Percentiles rank a stretch among this genome's conserved stretches.
These are phyloP conservation scores for Drosophila atripex DNA, from an alignment of 2,888 invertebrate genomes.

Conservation along the genomic window DNA sequence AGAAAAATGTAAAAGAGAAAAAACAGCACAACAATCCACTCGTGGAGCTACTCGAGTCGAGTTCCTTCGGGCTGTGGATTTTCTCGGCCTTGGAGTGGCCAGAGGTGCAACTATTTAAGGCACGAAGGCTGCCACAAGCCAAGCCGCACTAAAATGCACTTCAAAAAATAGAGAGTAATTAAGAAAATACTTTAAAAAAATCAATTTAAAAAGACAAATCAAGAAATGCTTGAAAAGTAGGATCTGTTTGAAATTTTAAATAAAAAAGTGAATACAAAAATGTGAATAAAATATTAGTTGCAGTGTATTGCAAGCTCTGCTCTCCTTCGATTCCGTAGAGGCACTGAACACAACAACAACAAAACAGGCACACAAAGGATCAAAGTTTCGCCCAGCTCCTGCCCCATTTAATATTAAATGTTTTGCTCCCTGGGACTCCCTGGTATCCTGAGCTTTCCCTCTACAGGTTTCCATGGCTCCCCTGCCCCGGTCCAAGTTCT, in stretches of 20 bases:
- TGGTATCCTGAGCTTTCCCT: background rate
- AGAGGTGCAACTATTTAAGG: slow-evolving; percentile 43
- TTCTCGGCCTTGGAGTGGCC: slow-evolving; percentile 24
- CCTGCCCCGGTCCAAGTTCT: too few relatives aligned
- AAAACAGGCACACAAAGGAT: slow-evolving; percentile 44
- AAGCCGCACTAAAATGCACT: background rate
- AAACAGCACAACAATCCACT: slow-evolving; percentile 32
- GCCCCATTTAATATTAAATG: slow-evolving; percentile 57
- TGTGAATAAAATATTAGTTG: too few relatives aligned
- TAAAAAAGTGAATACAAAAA: too few relatives aligned
- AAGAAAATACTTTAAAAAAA: background rate
- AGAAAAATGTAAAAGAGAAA: slow-evolving; percentile 13
- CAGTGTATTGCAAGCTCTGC: background rate
- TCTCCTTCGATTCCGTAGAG: background rate
- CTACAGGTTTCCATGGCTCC: background rate
- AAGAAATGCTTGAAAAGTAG: too few relatives aligned
- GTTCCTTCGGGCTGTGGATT: slow-evolving; percentile 5
- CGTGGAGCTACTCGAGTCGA: slow-evolving; percentile 1
- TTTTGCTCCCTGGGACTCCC: slow-evolving; percentile 26
- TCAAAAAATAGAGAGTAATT: background rate
- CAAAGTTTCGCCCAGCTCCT: slow-evolving; percentile 41
- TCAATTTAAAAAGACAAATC: background rate
- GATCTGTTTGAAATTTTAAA: too few relatives aligned
- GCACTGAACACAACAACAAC: slow-evolving; percentile 5
- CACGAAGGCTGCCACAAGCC: slow-evolving; percentile 19